Conservation (phyloP, 1,140 invertebrate genomes). For the Mesaphorura yosii region DNA sequence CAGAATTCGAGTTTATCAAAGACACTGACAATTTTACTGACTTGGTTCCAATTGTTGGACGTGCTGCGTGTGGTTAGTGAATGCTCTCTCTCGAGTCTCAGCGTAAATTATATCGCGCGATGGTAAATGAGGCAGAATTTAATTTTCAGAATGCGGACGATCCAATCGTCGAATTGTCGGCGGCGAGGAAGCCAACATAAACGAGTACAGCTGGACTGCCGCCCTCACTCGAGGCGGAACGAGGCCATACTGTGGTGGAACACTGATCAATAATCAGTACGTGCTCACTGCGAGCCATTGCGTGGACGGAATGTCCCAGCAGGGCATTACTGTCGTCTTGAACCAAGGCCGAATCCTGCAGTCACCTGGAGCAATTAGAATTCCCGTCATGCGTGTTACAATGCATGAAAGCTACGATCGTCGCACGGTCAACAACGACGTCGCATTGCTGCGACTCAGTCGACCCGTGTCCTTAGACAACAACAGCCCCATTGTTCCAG, state of each 20-base stretch:
- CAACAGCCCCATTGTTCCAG: slow-evolving; percentile 8
- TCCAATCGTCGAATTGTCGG: slow-evolving; percentile 52
- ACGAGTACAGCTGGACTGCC: slow-evolving; percentile 73
- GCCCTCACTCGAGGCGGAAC: slow-evolving; percentile 33
- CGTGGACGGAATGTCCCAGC: slow-evolving; percentile 9
- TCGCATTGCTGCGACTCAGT: slow-evolving; percentile 2
- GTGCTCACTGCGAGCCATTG: slow-evolving; percentile 28
- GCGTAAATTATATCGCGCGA: too few species aligned
- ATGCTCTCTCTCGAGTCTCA: too few species aligned
- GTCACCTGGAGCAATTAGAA: not conserved
- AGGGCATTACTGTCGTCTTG: not conserved
- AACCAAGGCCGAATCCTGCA: not conserved
- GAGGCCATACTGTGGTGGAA: slow-evolving; percentile 31
- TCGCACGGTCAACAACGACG: slow-evolving; percentile 4
- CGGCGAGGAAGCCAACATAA: slow-evolving; percentile 52
- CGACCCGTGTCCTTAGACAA: slow-evolving; percentile 7
- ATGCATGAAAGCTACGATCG: slow-evolving; percentile 1
- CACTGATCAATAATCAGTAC: slow-evolving; percentile 29
- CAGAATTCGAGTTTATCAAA: too few species aligned
- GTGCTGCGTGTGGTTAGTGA: too few species aligned
- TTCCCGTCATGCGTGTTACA: not conserved
- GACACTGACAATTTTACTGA: too few species aligned
- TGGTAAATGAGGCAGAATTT: not conserved
- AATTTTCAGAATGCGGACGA: slow-evolving; percentile 5
- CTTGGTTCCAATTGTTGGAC: too few species aligned